phyloP scores from a whole-genome alignment of 2,797 vertebrate genomes.

The Eremophila alpestris region DNA sequence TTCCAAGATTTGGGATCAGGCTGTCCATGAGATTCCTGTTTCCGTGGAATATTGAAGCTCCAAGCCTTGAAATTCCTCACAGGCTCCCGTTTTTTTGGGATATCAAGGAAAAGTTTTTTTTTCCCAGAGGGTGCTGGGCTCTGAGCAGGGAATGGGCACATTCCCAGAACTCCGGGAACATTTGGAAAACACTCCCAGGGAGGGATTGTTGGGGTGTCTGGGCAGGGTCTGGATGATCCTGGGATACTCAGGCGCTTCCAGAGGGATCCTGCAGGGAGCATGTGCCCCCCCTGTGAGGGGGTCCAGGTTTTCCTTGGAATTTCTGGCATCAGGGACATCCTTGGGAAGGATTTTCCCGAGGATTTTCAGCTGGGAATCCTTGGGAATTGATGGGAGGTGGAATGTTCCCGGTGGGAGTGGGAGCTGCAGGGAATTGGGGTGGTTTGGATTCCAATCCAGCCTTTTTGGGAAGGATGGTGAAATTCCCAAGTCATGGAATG shows the following conservation, averaged over 20 bases:
- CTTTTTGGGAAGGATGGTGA: neutral
- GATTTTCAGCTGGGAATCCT: neutral
- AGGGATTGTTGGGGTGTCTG: neutral
- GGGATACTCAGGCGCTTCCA: neutral
- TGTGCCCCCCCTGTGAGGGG: too few relatives aligned
- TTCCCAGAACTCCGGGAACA: neutral
- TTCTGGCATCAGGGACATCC: neutral
- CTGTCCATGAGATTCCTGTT: neutral
- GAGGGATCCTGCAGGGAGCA: neutral
- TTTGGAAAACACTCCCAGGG: accelerated
- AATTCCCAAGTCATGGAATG: neutral
- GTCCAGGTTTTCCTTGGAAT: neutral
- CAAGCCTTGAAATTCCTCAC: neutral
- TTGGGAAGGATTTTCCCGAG: neutral
- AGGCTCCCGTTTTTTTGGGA: neutral
- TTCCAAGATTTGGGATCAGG: neutral
- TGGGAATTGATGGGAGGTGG: neutral
- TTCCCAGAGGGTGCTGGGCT: neutral
- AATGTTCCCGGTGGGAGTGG: neutral
- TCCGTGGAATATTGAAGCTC: neutral
- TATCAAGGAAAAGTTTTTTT: neutral
- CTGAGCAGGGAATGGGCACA: neutral
- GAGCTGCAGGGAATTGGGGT: neutral
- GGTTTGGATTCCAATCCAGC: neutral
- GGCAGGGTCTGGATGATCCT: neutral